Evolutionary conservation across 2,888 invertebrate genomes (phyloP).

Genomic region (Liposcelis brunnea): DNA sequence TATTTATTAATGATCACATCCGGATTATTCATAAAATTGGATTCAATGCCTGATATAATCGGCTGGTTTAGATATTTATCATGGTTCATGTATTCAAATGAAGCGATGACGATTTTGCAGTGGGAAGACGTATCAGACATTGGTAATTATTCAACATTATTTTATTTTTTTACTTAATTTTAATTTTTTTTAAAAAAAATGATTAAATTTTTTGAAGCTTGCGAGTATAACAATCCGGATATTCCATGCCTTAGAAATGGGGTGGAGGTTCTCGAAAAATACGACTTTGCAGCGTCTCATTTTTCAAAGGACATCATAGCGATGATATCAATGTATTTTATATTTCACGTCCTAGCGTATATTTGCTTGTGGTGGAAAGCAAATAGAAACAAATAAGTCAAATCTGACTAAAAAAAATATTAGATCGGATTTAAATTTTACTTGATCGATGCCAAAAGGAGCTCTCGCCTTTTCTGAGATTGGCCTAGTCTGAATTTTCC

Average conservation of each 20-base stretch:
- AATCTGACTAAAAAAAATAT: no score
- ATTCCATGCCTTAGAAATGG: slow-evolving; percentile 57
- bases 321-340: slow-evolving; percentile 43
- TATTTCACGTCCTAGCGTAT: slow-evolving; percentile 54
- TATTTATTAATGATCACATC: slow-evolving; percentile 75
- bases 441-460: no score
- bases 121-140: slow-evolving; percentile 61
- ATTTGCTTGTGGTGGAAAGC: slow-evolving; percentile 34
- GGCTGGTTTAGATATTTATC: slow-evolving; percentile 66
- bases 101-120: slow-evolving; percentile 63
- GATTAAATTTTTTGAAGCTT: slow-evolving; percentile 32
- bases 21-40: slow-evolving; percentile 65
- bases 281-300: slow-evolving; percentile 47
- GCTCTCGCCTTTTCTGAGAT: no score
- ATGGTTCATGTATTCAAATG: slow-evolving; percentile 76
- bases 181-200: slow-evolving; percentile 5
- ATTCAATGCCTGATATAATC: slow-evolving; percentile 55
- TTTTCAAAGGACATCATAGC: slow-evolving; percentile 47
- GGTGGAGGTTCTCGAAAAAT: slow-evolving; percentile 49
- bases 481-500: no score
- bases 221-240: slow-evolving; percentile 36
- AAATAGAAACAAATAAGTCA: slow-evolving; percentile 11
- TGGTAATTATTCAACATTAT: slow-evolving; percentile 35
- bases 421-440: no score
- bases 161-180: slow-evolving; percentile 10